phyloP scores from a whole-genome alignment of 30 jellyfish, hydroid and myxozoan genomes.

The Aurelia aurita region DNA sequence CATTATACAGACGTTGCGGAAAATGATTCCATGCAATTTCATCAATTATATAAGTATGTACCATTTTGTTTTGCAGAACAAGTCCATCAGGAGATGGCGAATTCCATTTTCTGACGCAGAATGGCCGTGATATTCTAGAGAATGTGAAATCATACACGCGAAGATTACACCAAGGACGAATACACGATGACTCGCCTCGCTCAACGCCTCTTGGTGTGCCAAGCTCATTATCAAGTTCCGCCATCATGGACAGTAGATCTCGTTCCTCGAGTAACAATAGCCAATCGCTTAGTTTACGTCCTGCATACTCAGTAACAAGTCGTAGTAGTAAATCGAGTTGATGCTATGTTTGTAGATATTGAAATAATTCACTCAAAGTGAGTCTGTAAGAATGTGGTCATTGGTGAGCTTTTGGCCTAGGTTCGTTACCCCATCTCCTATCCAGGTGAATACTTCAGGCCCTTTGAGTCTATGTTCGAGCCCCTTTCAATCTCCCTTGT shows the following conservation, averaged over 20 bases:
- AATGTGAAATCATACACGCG: slow-evolving; percentile 83
- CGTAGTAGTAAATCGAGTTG: slow-evolving; percentile 56
- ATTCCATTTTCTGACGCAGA: slow-evolving; percentile 88
- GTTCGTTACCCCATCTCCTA: too few species aligned
- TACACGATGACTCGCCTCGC: slow-evolving; percentile 87
- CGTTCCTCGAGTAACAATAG: slow-evolving; percentile 87
- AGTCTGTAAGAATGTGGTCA: too few species aligned
- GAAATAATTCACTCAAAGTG: too few species aligned
- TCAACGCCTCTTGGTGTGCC: slow-evolving; percentile 87
- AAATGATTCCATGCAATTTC: too few species aligned
- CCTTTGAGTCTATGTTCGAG: too few species aligned
- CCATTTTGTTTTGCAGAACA: slow-evolving; percentile 55
- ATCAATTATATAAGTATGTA: too few species aligned
- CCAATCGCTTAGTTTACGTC: slow-evolving; percentile 74
- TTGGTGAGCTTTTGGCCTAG: too few species aligned
- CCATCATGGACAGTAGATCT: slow-evolving; percentile 82
- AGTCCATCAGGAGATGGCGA: slow-evolving; percentile 88
- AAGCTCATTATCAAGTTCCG: slow-evolving; percentile 70
- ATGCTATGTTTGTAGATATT: neutral
- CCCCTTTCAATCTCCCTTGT: too few species aligned
- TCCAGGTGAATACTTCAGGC: too few species aligned
- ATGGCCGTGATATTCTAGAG: slow-evolving; percentile 94
- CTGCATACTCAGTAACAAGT: slow-evolving; percentile 70
- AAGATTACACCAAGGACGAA: slow-evolving; percentile 82
- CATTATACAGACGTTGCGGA: too few species aligned